A percentile compares a stretch with the other conserved stretches of the same genome.
Conservation (phyloP, 92 coral and sea anemone genomes). For the Pocillopora meandrina region DNA sequence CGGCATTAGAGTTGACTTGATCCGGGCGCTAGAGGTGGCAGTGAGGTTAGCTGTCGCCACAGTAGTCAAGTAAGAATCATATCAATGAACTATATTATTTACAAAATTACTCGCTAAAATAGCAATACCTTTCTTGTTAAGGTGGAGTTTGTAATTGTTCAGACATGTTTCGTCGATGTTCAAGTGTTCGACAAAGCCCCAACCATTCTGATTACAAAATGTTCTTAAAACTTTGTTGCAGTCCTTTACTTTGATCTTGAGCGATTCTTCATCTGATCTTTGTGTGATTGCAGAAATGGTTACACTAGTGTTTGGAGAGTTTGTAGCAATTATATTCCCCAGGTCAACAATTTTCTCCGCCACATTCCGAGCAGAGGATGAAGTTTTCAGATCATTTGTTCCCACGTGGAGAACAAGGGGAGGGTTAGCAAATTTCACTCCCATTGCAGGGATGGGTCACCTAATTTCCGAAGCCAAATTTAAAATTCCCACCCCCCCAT, state of each 20-base stretch:
- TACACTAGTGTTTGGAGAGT: neutral
- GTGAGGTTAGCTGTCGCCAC: conserved; percentile 17
- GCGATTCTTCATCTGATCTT: conserved; percentile 22
- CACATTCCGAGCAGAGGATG: too few relatives aligned
- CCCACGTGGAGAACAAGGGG: too few relatives aligned
- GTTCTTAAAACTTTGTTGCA: conserved; percentile 11
- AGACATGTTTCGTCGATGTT: conserved; percentile 24
- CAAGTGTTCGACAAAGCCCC: neutral
- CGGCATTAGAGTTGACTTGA: conserved; percentile 16
- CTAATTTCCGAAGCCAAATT: too few relatives aligned
- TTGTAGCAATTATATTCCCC: too few relatives aligned
- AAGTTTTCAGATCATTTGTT: too few relatives aligned
- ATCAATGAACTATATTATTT: conserved; percentile 9
- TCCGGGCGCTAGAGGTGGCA: conserved; percentile 2
- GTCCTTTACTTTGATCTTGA: neutral
- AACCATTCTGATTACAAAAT: conserved; percentile 23
- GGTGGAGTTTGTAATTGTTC: conserved; percentile 14
- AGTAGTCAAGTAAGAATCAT: conserved; percentile 15
- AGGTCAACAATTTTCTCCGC: too few relatives aligned
- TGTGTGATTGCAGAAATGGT: conserved; percentile 32
- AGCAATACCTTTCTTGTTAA: conserved; percentile 47
- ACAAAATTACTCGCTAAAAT: conserved; percentile 48
- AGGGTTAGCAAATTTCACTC: too few relatives aligned
- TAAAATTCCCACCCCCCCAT: too few relatives aligned
- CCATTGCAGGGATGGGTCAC: too few relatives aligned